Percentiles rank a stretch among this genome's conserved stretches.
phyloP scores from a whole-genome alignment of 2,888 invertebrate genomes.

The Acleris literana region DNA sequence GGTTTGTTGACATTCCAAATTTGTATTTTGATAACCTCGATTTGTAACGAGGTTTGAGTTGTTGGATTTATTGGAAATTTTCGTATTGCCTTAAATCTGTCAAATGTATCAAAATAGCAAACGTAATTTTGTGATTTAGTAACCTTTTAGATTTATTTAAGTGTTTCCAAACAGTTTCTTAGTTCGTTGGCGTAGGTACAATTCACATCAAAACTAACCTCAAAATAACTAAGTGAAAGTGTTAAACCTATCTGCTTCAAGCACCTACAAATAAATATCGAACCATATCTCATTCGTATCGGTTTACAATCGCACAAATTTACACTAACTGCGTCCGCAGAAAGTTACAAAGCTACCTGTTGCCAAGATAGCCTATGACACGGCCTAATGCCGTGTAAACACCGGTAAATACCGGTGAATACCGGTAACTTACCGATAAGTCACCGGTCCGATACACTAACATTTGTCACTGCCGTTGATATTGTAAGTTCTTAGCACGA shows the following conservation, averaged over 20 bases:
- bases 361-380: conserved; percentile 38
- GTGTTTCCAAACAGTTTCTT: no score
- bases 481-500: conserved; percentile 3
- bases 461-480: conserved; percentile 25
- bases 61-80: conserved; percentile 17
- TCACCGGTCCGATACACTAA: conserved; percentile 13
- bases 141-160: no score
- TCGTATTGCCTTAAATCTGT: conserved; percentile 7
- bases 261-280: not conserved
- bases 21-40: conserved; percentile 30
- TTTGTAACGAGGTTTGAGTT: conserved; percentile 1
- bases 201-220: not conserved
- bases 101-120: conserved; percentile 12
- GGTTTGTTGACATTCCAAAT: conserved; percentile 28
- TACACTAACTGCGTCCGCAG: conserved; percentile 18
- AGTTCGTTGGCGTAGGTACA: no score
- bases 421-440: conserved; percentile 24
- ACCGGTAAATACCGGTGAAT: conserved; percentile 17
- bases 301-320: conserved; percentile 15
- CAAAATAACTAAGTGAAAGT: not conserved
- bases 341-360: conserved; percentile 34
- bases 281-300: not conserved
- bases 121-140: not conserved
- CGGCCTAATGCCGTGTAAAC: conserved; percentile 34
- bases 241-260: not conserved